Evolutionary conservation across 2,888 invertebrate species (phyloP).

Genomic region (Venustoraphidia nigricollis): DNA sequence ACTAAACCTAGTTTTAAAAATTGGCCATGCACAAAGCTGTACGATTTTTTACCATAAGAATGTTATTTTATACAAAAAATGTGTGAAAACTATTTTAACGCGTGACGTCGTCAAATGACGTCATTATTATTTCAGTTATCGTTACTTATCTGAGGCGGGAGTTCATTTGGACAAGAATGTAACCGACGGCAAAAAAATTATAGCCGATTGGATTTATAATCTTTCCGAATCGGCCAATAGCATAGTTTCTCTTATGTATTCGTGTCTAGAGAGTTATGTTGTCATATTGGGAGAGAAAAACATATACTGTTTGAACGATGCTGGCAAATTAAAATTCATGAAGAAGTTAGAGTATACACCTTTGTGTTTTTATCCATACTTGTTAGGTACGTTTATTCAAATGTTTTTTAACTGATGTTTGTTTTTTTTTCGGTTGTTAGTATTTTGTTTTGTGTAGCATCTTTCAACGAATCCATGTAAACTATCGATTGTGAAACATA

Average conservation of each 20-base stretch:
- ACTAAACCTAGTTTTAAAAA: too few relatives aligned
- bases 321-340: slow-evolving; percentile 65
- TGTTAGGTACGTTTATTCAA: slow-evolving; percentile 38
- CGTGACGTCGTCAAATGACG: neutral
- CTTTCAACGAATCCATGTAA: too few relatives aligned
- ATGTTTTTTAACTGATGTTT: slow-evolving; percentile 6
- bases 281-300: slow-evolving; percentile 73
- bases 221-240: slow-evolving; percentile 47
- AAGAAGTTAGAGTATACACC: slow-evolving; percentile 76
- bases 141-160: slow-evolving; percentile 57
- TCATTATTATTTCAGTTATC: slow-evolving; percentile 41
- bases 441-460: too few relatives aligned
- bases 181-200: slow-evolving; percentile 39
- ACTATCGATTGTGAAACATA: too few relatives aligned
- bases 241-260: slow-evolving; percentile 25
- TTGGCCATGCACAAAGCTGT: too few relatives aligned
- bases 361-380: slow-evolving; percentile 55
- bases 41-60: too few relatives aligned
- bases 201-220: slow-evolving; percentile 67
- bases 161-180: slow-evolving; percentile 40
- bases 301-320: slow-evolving; percentile 64
- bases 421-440: too few relatives aligned
- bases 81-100: too few relatives aligned
- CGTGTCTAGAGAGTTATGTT: slow-evolving; percentile 52
- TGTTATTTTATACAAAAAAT: too few relatives aligned